Conservation (phyloP, 30 jellyfish, hydroid and myxozoan genomes). For the Turritopsis dohrnii region DNA sequence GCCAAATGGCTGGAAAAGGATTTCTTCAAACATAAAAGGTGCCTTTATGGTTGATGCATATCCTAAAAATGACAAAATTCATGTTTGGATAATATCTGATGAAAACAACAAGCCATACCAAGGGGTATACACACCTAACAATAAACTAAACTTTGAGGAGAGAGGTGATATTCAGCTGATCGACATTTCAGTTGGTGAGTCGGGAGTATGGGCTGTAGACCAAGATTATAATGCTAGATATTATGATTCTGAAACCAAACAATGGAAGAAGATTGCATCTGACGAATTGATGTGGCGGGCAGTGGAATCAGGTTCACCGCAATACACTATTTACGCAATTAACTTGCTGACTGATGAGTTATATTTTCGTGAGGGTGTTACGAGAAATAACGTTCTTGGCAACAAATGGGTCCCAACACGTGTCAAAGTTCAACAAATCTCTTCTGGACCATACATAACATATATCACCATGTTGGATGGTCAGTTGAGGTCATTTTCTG, state of each 20-base stretch:
- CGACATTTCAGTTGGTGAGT: slow-evolving; percentile 73
- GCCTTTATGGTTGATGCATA: slow-evolving; percentile 21
- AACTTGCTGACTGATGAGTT: slow-evolving; percentile 34
- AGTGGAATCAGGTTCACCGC: slow-evolving; percentile 78
- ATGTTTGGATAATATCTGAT: slow-evolving; percentile 36
- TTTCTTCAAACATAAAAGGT: background rate
- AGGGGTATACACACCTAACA: background rate
- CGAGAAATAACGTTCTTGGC: slow-evolving; percentile 51
- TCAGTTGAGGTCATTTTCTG: slow-evolving; percentile 22
- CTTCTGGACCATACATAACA: slow-evolving; percentile 29
- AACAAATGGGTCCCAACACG: slow-evolving; percentile 45
- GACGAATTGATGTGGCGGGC: slow-evolving; percentile 32
- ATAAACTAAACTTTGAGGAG: slow-evolving; percentile 16
- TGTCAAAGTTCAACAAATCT: slow-evolving; percentile 11
- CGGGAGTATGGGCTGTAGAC: slow-evolving; percentile 92
- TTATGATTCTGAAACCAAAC: background rate
- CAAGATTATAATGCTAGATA: slow-evolving; percentile 26
- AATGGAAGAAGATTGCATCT: slow-evolving; percentile 45
- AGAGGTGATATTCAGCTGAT: slow-evolving; percentile 25
- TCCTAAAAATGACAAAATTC: slow-evolving; percentile 14
- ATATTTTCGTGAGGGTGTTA: slow-evolving; percentile 59
- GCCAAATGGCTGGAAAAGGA: slow-evolving; percentile 8
- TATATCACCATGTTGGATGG: slow-evolving; percentile 17
- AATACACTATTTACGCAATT: slow-evolving; percentile 55
- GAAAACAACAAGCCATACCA: slow-evolving; percentile 3